phyloP scores from a whole-genome alignment of 2,113 vertebrate species.

The Glaucidium brasilianum region DNA sequence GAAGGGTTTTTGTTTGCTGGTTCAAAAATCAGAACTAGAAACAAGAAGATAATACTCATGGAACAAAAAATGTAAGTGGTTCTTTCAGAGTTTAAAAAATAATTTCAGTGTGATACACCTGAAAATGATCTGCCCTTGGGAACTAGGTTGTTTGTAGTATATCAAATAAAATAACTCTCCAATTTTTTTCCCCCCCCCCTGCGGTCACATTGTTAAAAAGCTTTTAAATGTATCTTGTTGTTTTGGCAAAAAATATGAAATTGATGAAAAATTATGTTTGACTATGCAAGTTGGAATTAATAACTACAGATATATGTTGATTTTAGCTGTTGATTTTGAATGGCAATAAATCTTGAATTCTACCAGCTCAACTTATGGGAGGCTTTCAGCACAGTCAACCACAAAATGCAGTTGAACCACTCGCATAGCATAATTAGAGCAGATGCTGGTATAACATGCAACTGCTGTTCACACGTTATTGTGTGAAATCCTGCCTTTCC shows the following conservation, averaged over 20 bases:
- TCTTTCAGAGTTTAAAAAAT: not conserved
- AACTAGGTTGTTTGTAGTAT: not conserved
- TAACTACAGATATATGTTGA: slow-evolving; percentile 48
- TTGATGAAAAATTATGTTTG: slow-evolving; percentile 49
- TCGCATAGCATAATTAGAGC: slow-evolving; percentile 39
- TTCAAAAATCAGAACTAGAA: not conserved
- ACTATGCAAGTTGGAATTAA: slow-evolving; percentile 5
- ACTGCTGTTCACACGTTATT: slow-evolving; percentile 29
- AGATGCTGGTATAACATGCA: slow-evolving; percentile 44
- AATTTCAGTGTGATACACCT: not conserved
- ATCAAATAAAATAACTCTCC: not conserved
- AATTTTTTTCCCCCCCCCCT: not conserved
- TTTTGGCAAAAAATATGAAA: slow-evolving; percentile 20
- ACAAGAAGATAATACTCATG: not conserved
- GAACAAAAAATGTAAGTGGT: not conserved
- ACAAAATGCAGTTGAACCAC: slow-evolving; percentile 46
- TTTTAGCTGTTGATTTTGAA: slow-evolving; percentile 30
- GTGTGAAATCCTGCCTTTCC: slow-evolving; percentile 27
- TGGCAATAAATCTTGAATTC: slow-evolving; percentile 51
- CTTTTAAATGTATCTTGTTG: slow-evolving; percentile 24
- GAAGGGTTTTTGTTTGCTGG: not conserved
- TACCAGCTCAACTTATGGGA: slow-evolving; percentile 32
- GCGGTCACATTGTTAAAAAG: slow-evolving; percentile 18
- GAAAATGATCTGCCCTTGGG: not conserved
- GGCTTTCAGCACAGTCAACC: slow-evolving; percentile 56